A percentile compares a stretch with the other conserved stretches of the same genome.
phyloP scores from a whole-genome alignment of 2,797 vertebrate species.

The Mycteria americana region DNA sequence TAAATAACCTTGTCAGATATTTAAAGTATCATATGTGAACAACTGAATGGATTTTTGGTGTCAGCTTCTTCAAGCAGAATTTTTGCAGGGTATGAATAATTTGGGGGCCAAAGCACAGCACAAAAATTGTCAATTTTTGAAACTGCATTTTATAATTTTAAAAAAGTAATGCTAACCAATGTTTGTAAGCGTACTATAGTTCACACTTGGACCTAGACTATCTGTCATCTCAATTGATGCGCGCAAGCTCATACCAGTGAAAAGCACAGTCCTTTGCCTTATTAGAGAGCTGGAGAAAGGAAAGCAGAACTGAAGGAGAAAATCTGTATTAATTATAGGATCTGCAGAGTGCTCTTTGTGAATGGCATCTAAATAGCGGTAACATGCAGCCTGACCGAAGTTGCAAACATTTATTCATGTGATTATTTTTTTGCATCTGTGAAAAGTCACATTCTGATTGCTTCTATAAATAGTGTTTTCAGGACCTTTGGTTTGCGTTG shows the following conservation, averaged over 20 bases:
- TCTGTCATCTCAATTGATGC: neutral
- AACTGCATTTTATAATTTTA: neutral
- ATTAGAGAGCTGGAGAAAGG: neutral
- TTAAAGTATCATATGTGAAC: neutral
- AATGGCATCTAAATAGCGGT: neutral
- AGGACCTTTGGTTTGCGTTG: neutral
- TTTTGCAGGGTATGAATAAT: neutral
- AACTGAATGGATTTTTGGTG: neutral
- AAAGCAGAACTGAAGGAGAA: neutral
- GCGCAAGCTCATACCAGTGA: neutral
- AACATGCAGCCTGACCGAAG: neutral
- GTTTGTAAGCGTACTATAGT: neutral
- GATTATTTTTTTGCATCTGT: neutral
- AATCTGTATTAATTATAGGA: neutral
- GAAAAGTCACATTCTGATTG: neutral
- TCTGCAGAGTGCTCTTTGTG: neutral
- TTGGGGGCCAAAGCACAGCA: neutral
- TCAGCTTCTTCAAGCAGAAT: neutral
- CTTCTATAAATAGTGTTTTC: neutral
- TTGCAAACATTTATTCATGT: neutral
- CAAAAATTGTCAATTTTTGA: neutral
- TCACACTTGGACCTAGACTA: neutral
- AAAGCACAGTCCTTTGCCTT: neutral
- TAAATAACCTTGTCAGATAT: constrained; percentile 5
- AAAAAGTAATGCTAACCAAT: neutral